A percentile compares a stretch with the other conserved stretches of the same genome.
phyloP scores from a whole-genome alignment of 1,140 invertebrate species.

The Teleogryllus occipitalis region DNA sequence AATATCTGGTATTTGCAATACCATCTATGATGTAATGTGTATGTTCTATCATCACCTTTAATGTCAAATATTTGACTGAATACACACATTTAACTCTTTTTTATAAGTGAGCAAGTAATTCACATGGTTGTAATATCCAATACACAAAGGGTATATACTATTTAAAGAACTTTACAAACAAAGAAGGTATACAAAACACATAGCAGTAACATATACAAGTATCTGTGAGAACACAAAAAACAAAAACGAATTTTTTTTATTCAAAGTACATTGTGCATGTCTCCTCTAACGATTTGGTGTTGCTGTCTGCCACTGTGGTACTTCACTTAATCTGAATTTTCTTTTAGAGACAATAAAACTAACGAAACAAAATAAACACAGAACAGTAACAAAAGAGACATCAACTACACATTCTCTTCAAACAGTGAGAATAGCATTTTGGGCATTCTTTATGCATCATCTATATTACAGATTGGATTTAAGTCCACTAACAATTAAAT shows the following conservation, averaged over 20 bases:
- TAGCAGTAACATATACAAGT: neutral
- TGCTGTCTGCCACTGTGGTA: neutral
- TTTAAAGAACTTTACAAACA: neutral
- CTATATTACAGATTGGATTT: neutral
- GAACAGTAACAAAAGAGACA: neutral
- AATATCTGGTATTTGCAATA: neutral
- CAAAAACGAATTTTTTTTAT: neutral
- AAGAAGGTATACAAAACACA: neutral
- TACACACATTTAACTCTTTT: neutral
- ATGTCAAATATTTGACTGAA: neutral
- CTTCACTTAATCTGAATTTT: neutral
- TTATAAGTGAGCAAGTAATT: slow-evolving; percentile 1
- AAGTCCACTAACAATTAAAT: neutral
- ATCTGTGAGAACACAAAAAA: neutral
- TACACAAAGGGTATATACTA: neutral
- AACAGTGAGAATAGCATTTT: neutral
- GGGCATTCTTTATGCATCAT: neutral
- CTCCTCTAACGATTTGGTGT: neutral
- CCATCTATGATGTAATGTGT: neutral
- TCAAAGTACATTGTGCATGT: neutral
- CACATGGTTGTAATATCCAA: neutral
- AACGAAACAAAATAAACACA: neutral
- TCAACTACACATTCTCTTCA: neutral
- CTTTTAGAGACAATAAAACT: neutral
- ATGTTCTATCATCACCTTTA: neutral